Evolutionary conservation across 2,113 vertebrate species (phyloP), one percentile per base, ranked within the genome.

Genomic region (Archocentrus centrarchus): DNA sequence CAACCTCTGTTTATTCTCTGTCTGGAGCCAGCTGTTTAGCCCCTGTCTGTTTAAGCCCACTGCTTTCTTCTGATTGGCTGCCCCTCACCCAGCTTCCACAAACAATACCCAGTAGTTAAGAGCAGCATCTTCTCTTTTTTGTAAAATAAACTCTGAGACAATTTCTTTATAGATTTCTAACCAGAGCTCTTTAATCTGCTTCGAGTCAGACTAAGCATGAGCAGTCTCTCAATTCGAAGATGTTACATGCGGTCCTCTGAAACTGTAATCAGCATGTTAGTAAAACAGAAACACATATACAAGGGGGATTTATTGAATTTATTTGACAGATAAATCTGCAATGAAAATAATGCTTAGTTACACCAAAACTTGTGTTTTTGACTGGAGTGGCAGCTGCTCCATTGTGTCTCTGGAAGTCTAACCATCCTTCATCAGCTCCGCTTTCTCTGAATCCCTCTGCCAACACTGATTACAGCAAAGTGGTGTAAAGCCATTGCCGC

Each of bases 381-480:
- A 37, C 50, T 75, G 4, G 6, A 37, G 27, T 75, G 60, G 76
- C 24, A 70, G 61, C 75, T 70, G 68, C 85, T 79, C 59, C 24
- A 39, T 63, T 82, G 41, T 50, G 63, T 85, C 47, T 77, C 27
- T n/a, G 81, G 47, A 79, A 89, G 79, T 86, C 35, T 39, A 44
- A 44, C 70, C 83, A 30, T 84, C 82, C 83, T 80, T 86, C 82
- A 86, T 89, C 88, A 82, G 70, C 66, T 60, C 55, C 24, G 18
- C 41, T 76, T 14, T 84, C 39, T 86, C 88, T 75, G 59, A 86
- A 84, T 80, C 66, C 32, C 59, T 66, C 89, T 85, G 86, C 88
- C 87, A 90, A 44, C 85, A 44, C 84, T 86, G 86, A 90, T 93
- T 91, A 90, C 81, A 89, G 77, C 80, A 79, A 91, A 93, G 82